Evolutionary conservation across 1,140 invertebrate genomes (phyloP).

Genomic region (Phymorhynchus buccinoides): DNA sequence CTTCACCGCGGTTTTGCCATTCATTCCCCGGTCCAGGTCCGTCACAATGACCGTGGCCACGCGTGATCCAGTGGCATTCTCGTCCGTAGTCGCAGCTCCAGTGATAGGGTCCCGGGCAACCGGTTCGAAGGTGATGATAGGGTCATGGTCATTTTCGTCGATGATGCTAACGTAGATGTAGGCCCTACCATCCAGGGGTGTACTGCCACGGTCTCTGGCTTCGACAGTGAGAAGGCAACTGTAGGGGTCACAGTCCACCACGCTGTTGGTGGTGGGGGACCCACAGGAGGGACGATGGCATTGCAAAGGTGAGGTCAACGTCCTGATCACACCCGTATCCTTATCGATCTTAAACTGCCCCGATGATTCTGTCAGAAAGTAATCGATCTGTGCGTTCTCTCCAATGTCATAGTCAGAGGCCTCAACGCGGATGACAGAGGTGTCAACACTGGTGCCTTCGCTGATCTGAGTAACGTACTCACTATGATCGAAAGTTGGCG

Average conservation of each 20-base stretch:
- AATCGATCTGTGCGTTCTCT: constrained; percentile 74
- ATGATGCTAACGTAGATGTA: constrained; percentile 95
- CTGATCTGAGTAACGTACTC: constrained; percentile 57
- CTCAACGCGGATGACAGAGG: constrained; percentile 56
- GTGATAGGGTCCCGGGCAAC: constrained; percentile 82
- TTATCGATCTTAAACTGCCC: constrained; percentile 65
- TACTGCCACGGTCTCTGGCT: constrained; percentile 91
- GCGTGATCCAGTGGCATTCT: constrained; percentile 89
- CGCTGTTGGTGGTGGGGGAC: constrained; percentile 24
- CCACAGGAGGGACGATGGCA: constrained; percentile 51
- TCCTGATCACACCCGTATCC: constrained; percentile 64
- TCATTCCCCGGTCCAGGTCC: constrained; percentile 91
- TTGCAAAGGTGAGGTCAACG: constrained; percentile 53
- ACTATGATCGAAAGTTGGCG: constrained; percentile 92
- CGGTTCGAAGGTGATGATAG: constrained; percentile 88
- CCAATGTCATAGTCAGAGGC: constrained; percentile 65
- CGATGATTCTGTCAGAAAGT: constrained; percentile 79
- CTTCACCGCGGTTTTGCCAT: constrained; percentile 88
- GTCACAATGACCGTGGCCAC: constrained; percentile 94
- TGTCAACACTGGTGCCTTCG: constrained; percentile 57
- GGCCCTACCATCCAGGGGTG: constrained; percentile 90
- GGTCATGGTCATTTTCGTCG: constrained; percentile 94
- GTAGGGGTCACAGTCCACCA: constrained; percentile 49
- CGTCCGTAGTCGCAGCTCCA: constrained; percentile 90
- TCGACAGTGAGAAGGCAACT: constrained; percentile 93